Evolutionary conservation across 1,140 invertebrate genomes (phyloP).

Genomic region (Drosophila arawakana): DNA sequence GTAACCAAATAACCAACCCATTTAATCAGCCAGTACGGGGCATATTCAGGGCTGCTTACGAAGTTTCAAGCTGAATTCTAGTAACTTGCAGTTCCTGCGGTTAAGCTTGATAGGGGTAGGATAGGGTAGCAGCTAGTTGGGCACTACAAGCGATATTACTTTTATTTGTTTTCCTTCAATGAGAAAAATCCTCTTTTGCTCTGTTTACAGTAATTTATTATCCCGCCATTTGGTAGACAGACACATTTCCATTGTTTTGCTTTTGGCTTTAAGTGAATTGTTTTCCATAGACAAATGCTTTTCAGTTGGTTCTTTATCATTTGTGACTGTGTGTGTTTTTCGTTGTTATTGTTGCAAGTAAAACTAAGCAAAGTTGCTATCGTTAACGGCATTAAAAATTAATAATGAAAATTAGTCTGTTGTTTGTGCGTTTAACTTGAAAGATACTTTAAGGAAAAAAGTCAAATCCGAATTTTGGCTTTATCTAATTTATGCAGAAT

Average conservation of each 20-base stretch:
- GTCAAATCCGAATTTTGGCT: not conserved
- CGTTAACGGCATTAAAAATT: conserved; percentile 1
- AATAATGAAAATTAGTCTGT: not conserved
- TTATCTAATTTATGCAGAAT: conserved; percentile 37
- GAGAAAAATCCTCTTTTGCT: not conserved
- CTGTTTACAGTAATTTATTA: conserved; percentile 22
- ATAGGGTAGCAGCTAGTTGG: not conserved
- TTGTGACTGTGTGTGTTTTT: no score
- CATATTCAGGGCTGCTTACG: no score
- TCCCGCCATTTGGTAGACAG: conserved; percentile 4
- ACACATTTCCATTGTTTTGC: not conserved
- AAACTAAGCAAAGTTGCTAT: not conserved
- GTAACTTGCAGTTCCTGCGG: no score
- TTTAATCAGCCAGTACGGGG: no score
- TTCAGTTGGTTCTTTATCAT: no score
- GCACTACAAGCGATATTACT: not conserved
- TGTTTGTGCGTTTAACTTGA: conserved; percentile 1
- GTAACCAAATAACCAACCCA: no score
- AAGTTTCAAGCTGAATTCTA: no score
- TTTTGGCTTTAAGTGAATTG: conserved; percentile 13
- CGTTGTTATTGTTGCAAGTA: not conserved
- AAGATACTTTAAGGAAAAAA: not conserved
- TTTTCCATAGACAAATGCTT: conserved; percentile 3
- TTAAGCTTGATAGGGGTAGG: not conserved
- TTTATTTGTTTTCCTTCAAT: not conserved